Percentiles rank a stretch among this genome's conserved stretches.
Evolutionary conservation across 2,888 invertebrate genomes (phyloP).

Genomic region (Neria commutata): DNA sequence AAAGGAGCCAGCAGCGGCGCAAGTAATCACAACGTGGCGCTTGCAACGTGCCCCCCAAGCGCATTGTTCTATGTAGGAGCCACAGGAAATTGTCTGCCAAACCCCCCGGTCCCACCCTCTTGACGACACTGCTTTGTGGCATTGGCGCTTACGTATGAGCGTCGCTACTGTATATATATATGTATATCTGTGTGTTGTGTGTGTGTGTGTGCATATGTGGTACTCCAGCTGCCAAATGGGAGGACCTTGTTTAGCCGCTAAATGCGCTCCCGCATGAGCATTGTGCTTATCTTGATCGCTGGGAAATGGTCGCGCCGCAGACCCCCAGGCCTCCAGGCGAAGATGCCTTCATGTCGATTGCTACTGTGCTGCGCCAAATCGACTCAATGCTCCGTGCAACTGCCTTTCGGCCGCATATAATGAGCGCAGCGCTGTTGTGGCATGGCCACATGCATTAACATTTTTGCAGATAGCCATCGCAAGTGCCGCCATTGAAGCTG

Average conservation of each 20-base stretch:
- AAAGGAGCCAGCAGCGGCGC: neutral
- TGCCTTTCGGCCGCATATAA: neutral
- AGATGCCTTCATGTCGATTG: constrained; percentile 3
- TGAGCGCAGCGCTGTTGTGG: neutral
- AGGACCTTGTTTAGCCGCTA: constrained; percentile 1
- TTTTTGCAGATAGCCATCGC: neutral
- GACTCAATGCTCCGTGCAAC: neutral
- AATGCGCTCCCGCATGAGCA: constrained; percentile 1
- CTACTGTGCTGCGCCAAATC: neutral
- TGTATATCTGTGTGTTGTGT: neutral
- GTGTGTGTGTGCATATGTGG: neutral
- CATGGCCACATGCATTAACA: neutral
- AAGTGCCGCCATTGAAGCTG: too few species aligned
- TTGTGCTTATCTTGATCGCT: constrained; percentile 1
- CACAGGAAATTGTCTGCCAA: neutral
- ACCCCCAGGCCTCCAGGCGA: neutral
- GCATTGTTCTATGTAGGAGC: neutral
- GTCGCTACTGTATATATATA: neutral
- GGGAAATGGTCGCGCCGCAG: neutral
- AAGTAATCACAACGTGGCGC: neutral
- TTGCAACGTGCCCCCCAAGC: too few species aligned
- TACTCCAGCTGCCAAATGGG: neutral
- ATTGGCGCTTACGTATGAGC: neutral
- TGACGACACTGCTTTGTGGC: neutral
- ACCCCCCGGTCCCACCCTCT: neutral